Base-by-base conservation (phyloP, 2,888 invertebrate species). In the Spicauda simplicius region DNA sequence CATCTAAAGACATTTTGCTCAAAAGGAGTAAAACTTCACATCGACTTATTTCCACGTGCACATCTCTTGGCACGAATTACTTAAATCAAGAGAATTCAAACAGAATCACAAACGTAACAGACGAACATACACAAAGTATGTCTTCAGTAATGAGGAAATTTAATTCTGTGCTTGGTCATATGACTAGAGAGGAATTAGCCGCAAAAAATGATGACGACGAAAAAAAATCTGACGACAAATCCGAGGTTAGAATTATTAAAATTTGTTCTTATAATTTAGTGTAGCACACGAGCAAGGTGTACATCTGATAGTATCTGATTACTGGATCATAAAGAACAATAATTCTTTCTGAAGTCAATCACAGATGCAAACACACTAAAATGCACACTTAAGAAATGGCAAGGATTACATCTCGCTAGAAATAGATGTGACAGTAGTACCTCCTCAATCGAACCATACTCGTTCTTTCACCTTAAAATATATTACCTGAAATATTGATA, bases 191-290 rank as follows among this genome's bases (percentile, higher is more conserved):
- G 6, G 57, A 64, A 41, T 16, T 50, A 52, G 2, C 41, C 3
- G 12, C 57, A 57, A 16, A 41, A 41, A 65, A 53, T 33, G 53
- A 58, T 4, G 41, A 58, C 7, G 11, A 4, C 6, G 37, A 53
- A 10, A 25, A n/a, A 30, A 41, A 45, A 41, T 6, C 2, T 8
- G 20, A 10, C 0, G 58, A 41, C 37, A 19, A n/a, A n/a, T n/a
- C n/a, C 14, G 8, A 65, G 64, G 64, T 65, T 10, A 25, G n/a
- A 45, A 45, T 2, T 45, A n/a, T 45, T 45, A 45, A 5, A 14
- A 45, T 5, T 45, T 7, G 4, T 37, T 25, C 5, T 25, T 25
- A 4, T 5, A 25, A 5, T 2, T 5, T 25, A 5, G 5, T 4
- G 25, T 25, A 25, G 25, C 25, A 25, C 2, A 25, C 25, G 25